Evolutionary conservation across 2,888 invertebrate species (phyloP), one percentile per base, ranked within the genome.

Genomic region (Acanthococcus lagerstroemiae): DNA sequence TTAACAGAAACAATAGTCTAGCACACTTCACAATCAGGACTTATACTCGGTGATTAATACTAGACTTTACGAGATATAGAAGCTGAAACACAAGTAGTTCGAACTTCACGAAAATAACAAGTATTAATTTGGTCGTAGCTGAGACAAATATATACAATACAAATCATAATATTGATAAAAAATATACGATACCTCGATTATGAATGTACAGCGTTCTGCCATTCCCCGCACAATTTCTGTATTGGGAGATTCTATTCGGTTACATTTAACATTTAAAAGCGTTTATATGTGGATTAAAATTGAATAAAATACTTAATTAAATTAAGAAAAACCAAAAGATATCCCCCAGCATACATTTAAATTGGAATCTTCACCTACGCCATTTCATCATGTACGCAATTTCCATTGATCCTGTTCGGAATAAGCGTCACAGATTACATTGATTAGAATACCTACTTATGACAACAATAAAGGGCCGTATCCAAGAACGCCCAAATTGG

Each of bases 361-460:
- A 50, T 37, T 25, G 52, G 30, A 52, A 61, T 61, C 52, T 61
- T 54, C 61, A 61, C 61, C 61, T 61, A 61, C 61, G 61, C 61
- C 61, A 61, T 61, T 61, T 61, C 50, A 52, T 52, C 52, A 52
- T 52, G 52, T 52, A 52, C 52, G 52, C 52, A 52, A 52, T 52
- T n/a, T n/a, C n/a, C n/a, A n/a, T n/a, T n/a, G n/a, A n/a, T n/a
- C n/a, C n/a, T n/a, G n/a, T n/a, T n/a, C n/a, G n/a, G n/a, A n/a
- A n/a, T n/a, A n/a, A n/a, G n/a, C n/a, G n/a, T n/a, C n/a, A n/a
- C n/a, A n/a, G n/a, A n/a, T n/a, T n/a, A n/a, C n/a, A n/a, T n/a
- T n/a, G n/a, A n/a, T n/a, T n/a, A n/a, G n/a, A n/a, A n/a, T n/a
- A n/a, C n/a, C n/a, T n/a, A n/a, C n/a, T n/a, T n/a, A n/a, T n/a